phyloP scores from a whole-genome alignment of 1,140 invertebrate genomes.

The Batillaria attramentaria region DNA sequence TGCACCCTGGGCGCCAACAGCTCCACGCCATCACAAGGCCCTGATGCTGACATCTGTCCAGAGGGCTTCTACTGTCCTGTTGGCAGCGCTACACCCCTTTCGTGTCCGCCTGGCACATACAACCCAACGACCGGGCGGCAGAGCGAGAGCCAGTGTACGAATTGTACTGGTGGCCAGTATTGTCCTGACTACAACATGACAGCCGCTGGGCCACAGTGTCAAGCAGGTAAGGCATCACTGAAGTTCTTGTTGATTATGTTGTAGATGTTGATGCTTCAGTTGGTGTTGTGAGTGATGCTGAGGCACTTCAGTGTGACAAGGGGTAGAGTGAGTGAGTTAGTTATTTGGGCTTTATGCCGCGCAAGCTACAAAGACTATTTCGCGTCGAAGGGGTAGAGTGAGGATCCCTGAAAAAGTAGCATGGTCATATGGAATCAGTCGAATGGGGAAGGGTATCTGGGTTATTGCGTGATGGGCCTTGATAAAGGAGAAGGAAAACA shows the following conservation, averaged over 20 bases:
- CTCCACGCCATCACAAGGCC: constrained; percentile 53
- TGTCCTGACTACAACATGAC: constrained; percentile 66
- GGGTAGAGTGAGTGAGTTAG: too few species aligned
- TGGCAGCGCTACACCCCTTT: constrained; percentile 50
- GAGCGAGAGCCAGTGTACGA: constrained; percentile 53
- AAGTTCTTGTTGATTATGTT: neutral
- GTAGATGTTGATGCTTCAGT: neutral
- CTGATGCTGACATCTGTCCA: constrained; percentile 60
- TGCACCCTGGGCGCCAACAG: constrained; percentile 62
- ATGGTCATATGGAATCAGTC: too few species aligned
- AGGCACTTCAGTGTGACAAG: too few species aligned
- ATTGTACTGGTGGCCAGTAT: constrained; percentile 61
- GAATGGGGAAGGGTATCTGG: too few species aligned
- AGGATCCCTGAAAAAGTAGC: too few species aligned
- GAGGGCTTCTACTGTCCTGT: constrained; percentile 63
- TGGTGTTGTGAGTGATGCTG: neutral
- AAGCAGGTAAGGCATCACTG: constrained; percentile 47
- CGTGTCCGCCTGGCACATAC: constrained; percentile 64
- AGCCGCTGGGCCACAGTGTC: constrained; percentile 48
- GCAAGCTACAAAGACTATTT: too few species aligned
- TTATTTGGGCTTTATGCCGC: too few species aligned
- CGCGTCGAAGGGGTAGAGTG: too few species aligned
- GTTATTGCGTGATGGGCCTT: too few species aligned
- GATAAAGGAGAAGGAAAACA: too few species aligned
- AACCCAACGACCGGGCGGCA: constrained; percentile 51